Evolutionary conservation across 1,140 invertebrate species (phyloP).

Genomic region (Ylistrum balloti): DNA sequence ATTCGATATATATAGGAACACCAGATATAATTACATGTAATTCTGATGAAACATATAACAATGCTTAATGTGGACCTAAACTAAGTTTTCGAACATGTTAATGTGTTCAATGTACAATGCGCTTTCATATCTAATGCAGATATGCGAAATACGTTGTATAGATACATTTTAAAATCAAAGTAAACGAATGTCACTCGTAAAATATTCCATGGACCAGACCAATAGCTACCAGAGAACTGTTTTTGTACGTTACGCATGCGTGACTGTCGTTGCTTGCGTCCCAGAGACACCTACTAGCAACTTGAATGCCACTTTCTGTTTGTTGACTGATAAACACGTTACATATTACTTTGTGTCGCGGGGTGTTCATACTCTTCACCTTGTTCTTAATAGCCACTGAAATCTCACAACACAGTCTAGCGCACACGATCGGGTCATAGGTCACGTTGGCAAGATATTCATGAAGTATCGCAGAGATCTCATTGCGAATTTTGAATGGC

Average conservation of each 20-base stretch:
- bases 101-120: no score
- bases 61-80: no score
- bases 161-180: no score
- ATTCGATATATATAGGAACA: no score
- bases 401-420: slow-evolving; percentile 54
- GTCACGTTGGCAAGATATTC: slow-evolving; percentile 54
- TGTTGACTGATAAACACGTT: slow-evolving; percentile 72
- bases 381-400: slow-evolving; percentile 65
- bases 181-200: slow-evolving; percentile 66
- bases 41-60: no score
- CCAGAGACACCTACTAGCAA: slow-evolving; percentile 76
- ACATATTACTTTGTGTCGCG: slow-evolving; percentile 72
- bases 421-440: slow-evolving; percentile 59
- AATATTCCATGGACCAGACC: slow-evolving; percentile 77
- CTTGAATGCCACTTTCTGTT: slow-evolving; percentile 69
- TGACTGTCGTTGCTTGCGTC: slow-evolving; percentile 71
- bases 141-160: no score
- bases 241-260: slow-evolving; percentile 69
- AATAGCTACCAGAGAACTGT: slow-evolving; percentile 70
- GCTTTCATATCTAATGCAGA: no score
- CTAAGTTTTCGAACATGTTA: no score
- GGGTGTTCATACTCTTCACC: slow-evolving; percentile 68
- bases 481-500: slow-evolving; percentile 53
- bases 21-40: no score
- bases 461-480: slow-evolving; percentile 53